These are phyloP conservation scores for Diaphora mendica DNA, from an alignment of 2,888 invertebrate genomes.

Conservation along the genomic window DNA sequence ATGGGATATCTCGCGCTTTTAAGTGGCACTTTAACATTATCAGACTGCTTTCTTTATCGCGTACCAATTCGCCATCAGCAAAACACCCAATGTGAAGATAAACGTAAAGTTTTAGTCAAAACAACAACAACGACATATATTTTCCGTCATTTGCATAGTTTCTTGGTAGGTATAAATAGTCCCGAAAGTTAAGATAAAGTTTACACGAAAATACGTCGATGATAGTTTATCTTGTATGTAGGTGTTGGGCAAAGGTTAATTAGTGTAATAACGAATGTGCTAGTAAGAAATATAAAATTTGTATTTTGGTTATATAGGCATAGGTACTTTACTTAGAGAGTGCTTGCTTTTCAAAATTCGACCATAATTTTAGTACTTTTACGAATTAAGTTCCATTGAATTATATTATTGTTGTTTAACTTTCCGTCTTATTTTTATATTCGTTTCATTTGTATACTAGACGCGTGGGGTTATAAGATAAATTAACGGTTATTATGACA, in stretches of 20 bases:
- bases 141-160: conserved; percentile 5
- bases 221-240: background rate
- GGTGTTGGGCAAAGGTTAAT: conserved; percentile 2
- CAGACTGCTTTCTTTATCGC: no score
- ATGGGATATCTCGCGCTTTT: background rate
- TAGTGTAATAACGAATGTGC: background rate
- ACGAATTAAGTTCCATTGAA: no score
- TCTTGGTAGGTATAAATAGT: background rate
- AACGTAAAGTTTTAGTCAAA: background rate
- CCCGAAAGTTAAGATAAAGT: background rate
- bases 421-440: no score
- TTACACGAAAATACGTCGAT: conserved; percentile 1
- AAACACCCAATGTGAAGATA: background rate
- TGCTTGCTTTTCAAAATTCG: background rate
- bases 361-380: background rate
- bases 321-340: no score
- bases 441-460: no score
- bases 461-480: no score
- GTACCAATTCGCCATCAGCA: background rate
- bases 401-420: no score
- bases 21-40: background rate
- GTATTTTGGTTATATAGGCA: background rate
- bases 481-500: no score
- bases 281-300: background rate
- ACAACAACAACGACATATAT: background rate